Conservation (phyloP, 2,888 invertebrate species). For the Rhamphomyia laevipes region DNA sequence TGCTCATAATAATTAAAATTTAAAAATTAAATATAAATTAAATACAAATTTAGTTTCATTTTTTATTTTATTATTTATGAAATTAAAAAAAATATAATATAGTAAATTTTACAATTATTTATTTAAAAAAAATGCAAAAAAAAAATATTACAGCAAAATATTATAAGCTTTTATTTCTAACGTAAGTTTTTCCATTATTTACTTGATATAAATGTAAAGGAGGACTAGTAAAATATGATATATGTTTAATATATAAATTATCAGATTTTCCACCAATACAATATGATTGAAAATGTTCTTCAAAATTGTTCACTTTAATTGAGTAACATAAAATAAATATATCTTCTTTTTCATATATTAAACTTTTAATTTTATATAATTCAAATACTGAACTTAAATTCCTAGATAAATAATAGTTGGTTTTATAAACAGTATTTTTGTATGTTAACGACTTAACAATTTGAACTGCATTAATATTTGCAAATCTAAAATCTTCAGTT, state of each 20-base stretch:
- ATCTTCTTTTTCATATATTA: conserved; percentile 2
- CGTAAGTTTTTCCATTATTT: conserved; percentile 1
- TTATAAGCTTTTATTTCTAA: not conserved
- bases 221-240: conserved; percentile 2
- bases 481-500: not conserved
- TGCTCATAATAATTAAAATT: too few species aligned
- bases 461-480: not conserved
- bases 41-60: too few species aligned
- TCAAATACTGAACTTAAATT: not conserved
- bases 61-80: too few species aligned
- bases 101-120: too few species aligned
- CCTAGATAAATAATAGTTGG: conserved; percentile 6
- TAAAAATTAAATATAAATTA: too few species aligned
- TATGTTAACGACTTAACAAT: conserved; percentile 3
- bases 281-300: conserved; percentile 5
- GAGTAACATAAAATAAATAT: conserved; percentile 4
- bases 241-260: conserved; percentile 3
- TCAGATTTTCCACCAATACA: conserved; percentile 1
- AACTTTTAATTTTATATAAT: conserved; percentile 8
- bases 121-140: too few species aligned
- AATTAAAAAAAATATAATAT: too few species aligned
- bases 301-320: conserved; percentile 3
- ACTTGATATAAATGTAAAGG: conserved; percentile 4
- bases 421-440: conserved; percentile 8
- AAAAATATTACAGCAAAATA: too few species aligned